These are phyloP conservation scores for Pyrrhosoma nymphula DNA, from an alignment of 2,888 invertebrate species.

Conservation along the genomic window DNA sequence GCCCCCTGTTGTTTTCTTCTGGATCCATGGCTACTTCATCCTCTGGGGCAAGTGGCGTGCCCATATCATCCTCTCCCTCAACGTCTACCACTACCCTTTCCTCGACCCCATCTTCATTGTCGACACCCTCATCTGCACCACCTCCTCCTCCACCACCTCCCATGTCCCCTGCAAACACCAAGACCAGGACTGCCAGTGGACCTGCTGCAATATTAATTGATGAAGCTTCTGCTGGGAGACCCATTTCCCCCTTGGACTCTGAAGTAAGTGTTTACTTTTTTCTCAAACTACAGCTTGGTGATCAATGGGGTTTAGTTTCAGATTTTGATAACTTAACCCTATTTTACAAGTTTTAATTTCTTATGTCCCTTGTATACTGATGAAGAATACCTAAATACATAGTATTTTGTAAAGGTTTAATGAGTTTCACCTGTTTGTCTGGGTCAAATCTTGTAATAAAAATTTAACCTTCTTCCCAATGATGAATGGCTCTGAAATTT, in stretches of 20 bases:
- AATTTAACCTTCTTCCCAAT: no score
- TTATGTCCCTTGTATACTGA: no score
- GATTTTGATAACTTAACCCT: no score
- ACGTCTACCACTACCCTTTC: conserved; percentile 47
- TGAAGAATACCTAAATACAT: no score
- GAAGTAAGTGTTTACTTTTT: conserved; percentile 76
- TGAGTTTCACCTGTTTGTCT: no score
- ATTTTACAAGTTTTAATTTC: no score
- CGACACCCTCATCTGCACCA: conserved; percentile 77
- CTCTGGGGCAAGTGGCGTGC: neutral
- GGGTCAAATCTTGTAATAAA: no score
- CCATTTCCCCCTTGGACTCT: conserved; percentile 77
- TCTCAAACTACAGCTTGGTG: neutral
- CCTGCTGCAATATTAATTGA: conserved; percentile 79
- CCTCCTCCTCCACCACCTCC: conserved; percentile 74
- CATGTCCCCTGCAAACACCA: conserved; percentile 73
- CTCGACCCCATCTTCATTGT: neutral
- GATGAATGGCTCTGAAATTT: no score
- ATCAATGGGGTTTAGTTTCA: no score
- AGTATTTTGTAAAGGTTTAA: no score
- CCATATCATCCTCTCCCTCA: conserved; percentile 40
- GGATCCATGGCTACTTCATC: neutral
- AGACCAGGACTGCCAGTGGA: conserved; percentile 83
- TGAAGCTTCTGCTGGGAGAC: conserved; percentile 69
- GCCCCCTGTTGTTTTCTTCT: conserved; percentile 25